A percentile compares a stretch with the other conserved stretches of the same genome.
Evolutionary conservation across 2,113 vertebrate genomes (phyloP).

Genomic region (Pelusios castaneus): DNA sequence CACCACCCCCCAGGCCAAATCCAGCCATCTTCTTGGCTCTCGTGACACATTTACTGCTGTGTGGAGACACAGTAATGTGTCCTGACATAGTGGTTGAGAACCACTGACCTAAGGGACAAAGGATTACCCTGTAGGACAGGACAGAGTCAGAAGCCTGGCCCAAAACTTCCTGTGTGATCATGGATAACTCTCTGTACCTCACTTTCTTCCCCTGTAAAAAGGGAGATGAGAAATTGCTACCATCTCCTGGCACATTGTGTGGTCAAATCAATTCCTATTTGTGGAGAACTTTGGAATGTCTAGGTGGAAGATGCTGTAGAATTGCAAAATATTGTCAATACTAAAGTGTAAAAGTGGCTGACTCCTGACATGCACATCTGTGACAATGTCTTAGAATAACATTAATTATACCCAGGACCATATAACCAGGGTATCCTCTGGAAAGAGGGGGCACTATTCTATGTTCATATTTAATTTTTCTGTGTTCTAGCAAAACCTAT

Average conservation of each 20-base stretch:
- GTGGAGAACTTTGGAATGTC: rapidly evolving
- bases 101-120: not conserved
- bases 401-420: not conserved
- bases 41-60: no score
- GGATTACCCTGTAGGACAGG: not conserved
- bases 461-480: not conserved
- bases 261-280: not conserved
- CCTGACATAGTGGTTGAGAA: no score
- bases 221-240: not conserved
- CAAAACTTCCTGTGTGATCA: not conserved
- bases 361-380: not conserved
- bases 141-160: not conserved
- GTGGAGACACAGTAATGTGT: no score
- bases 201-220: not conserved
- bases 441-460: not conserved
- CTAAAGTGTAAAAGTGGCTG: not conserved
- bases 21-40: no score
- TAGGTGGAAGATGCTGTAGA: not conserved
- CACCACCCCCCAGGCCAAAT: no score
- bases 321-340: not conserved
- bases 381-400: not conserved
- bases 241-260: not conserved
- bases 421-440: not conserved
- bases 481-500: not conserved
- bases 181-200: not conserved